Conservation (phyloP, 2,113 vertebrate genomes). For the Miniopterus natalensis region DNA sequence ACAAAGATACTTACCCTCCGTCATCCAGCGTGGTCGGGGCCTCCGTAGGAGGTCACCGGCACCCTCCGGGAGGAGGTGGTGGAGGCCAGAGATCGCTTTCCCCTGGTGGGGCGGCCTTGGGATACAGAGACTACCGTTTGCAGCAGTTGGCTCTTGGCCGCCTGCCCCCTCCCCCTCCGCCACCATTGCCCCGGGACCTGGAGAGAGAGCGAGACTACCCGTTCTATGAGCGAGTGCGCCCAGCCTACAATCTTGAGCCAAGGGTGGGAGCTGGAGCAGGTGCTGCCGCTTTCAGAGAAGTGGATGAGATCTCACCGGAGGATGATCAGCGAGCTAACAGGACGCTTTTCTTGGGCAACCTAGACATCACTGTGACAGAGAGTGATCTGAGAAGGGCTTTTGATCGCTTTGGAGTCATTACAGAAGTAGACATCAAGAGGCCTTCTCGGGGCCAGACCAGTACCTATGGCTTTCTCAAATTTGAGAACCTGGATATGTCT, state of each 20-base stretch:
- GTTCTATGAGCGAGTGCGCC: constrained; percentile 94
- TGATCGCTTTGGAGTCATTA: constrained; percentile 97
- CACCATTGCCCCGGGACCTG: constrained; percentile 94
- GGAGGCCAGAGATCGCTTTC: constrained; percentile 92
- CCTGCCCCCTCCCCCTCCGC: constrained; percentile 94
- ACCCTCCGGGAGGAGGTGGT: constrained; percentile 84
- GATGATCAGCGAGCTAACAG: constrained; percentile 98
- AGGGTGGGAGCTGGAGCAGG: constrained; percentile 88
- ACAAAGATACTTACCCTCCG: constrained; percentile 91
- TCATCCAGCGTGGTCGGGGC: constrained; percentile 82
- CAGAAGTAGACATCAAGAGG: constrained; percentile 98
- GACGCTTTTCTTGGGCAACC: constrained; percentile 97
- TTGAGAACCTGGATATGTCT: constrained; percentile 99
- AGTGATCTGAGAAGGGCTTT: constrained; percentile 95
- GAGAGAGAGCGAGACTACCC: constrained; percentile 94
- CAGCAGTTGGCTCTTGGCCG: constrained; percentile 96
- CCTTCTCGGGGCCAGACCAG: constrained; percentile 94
- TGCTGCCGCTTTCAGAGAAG: constrained; percentile 91
- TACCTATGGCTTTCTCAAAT: constrained; percentile 98
- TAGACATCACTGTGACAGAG: constrained; percentile 96
- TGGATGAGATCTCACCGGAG: constrained; percentile 97
- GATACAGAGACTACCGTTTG: constrained; percentile 96
- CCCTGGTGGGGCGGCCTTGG: constrained; percentile 91
- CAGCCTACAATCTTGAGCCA: constrained; percentile 92
- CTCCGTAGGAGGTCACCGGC: constrained; percentile 89